Conservation (phyloP, 2,888 invertebrate species). For the Pogonocherus hispidulus region DNA sequence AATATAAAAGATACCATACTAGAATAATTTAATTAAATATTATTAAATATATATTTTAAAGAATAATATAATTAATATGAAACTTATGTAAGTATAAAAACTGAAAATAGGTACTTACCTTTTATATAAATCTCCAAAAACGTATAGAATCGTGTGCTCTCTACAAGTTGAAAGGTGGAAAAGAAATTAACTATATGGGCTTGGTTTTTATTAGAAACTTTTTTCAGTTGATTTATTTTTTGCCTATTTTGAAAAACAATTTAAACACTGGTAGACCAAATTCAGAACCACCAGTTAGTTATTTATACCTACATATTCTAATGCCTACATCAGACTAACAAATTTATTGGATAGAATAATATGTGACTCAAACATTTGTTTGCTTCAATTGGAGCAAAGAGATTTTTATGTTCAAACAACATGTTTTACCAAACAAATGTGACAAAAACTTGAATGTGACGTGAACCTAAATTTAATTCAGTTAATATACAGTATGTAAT, state of each 20-base stretch:
- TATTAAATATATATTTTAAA: neutral
- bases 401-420: no score
- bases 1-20: constrained; percentile 45
- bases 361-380: no score
- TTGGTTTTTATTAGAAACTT: neutral
- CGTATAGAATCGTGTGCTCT: constrained; percentile 1
- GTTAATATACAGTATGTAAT: no score
- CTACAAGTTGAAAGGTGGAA: neutral
- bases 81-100: no score
- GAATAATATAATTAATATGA: no score
- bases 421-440: no score
- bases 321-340: no score
- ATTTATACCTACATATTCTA: neutral
- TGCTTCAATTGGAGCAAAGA: no score
- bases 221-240: neutral
- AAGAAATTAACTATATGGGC: neutral
- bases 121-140: neutral
- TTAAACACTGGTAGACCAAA: neutral
- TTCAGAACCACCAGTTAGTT: neutral
- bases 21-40: constrained; percentile 13
- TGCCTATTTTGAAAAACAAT: neutral
- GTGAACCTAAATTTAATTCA: no score
- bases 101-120: constrained; percentile 3
- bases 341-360: no score
- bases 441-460: no score